Evolutionary conservation across 2,888 invertebrate species (phyloP).

Genomic region (Chironomus tentans): DNA sequence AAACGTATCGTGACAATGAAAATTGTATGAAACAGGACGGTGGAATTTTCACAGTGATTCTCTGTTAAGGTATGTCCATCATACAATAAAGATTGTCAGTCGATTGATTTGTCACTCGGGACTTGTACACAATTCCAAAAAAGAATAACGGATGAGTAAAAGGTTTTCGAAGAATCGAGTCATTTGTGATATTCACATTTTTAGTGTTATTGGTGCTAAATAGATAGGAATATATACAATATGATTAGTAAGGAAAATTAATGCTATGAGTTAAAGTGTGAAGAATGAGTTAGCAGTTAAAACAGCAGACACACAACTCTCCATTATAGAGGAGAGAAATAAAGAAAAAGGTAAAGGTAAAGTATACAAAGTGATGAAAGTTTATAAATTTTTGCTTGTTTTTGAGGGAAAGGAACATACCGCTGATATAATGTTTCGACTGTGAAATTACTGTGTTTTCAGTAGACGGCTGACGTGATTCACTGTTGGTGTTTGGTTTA

Average conservation of each 20-base stretch:
- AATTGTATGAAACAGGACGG: too few species aligned
- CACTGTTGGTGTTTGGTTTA: constrained; percentile 17
- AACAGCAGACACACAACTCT: neutral
- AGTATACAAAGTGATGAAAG: neutral
- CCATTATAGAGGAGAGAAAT: neutral
- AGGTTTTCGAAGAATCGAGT: too few species aligned
- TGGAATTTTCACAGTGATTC: too few species aligned
- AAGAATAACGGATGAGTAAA: too few species aligned
- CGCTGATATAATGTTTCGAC: constrained; percentile 42
- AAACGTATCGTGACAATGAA: too few species aligned
- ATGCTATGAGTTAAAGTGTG: neutral
- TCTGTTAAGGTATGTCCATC: too few species aligned
- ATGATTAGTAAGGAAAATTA: neutral
- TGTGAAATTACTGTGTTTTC: constrained; percentile 17
- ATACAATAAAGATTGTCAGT: too few species aligned
- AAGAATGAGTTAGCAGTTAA: neutral
- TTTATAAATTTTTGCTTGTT: neutral
- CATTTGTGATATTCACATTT: neutral
- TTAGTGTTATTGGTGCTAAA: neutral
- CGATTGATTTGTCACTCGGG: too few species aligned
- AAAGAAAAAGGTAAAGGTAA: neutral
- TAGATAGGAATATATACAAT: neutral
- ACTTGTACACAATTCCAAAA: too few species aligned
- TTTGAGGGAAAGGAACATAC: constrained; percentile 33
- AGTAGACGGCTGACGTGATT: constrained; percentile 9